phyloP scores from a whole-genome alignment of 2,888 invertebrate genomes.

The Gastrophysa polygoni region DNA sequence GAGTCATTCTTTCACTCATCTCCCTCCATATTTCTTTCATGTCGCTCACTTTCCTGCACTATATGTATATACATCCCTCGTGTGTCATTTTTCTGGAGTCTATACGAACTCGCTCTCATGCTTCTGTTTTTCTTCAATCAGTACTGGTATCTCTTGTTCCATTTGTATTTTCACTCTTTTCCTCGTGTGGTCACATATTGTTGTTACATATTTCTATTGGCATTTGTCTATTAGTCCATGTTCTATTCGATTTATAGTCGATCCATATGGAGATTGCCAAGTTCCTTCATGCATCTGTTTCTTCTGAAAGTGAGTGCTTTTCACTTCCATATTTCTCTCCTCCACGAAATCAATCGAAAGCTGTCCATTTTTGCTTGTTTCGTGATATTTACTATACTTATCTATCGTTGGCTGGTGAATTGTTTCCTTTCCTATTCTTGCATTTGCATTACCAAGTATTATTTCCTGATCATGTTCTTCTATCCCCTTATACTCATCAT shows the following conservation, averaged over 20 bases:
- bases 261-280: background rate
- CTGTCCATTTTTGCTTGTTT: background rate
- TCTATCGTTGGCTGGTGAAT: background rate
- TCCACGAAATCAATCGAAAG: background rate
- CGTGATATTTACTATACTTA: background rate
- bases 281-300: background rate
- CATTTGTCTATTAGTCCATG: conserved; percentile 1
- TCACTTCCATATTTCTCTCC: background rate
- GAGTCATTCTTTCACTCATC: background rate
- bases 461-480: background rate
- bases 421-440: background rate
- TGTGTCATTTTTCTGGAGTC: no score
- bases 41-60: background rate
- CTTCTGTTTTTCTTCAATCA: background rate
- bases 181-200: background rate
- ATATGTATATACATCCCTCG: no score
- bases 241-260: background rate
- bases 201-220: background rate
- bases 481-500: background rate
- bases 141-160: background rate
- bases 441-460: background rate
- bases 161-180: conserved; percentile 5
- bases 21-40: background rate
- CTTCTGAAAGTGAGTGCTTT: background rate
- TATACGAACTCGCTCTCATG: background rate